Evolutionary conservation across 2,113 vertebrate species (phyloP).

Genomic region (rabbit (Oryctolagus cuniculus)): mOryCun1.1 NC_091434.1:45843501-45844000

Average conservation of each 20-base stretch:
- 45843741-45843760: background rate
- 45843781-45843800: background rate
- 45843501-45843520: background rate
- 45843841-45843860: background rate
- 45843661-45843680: too few relatives aligned
- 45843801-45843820: background rate
- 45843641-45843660: constrained; percentile 58
- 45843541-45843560: constrained; percentile 47
- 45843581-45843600: constrained; percentile 48
- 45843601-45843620: constrained; percentile 48
- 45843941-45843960: constrained; percentile 48
- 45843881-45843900: background rate
- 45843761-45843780: background rate
- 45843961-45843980: background rate
- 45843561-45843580: too few relatives aligned
- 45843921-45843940: background rate
- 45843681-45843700: background rate
- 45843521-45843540: constrained; percentile 63
- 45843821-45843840: background rate
- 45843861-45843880: background rate
- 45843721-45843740: background rate
- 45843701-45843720: background rate
- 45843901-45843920: background rate
- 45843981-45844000: background rate
- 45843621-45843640: constrained; percentile 76